Evolutionary conservation across 2,888 invertebrate species (phyloP).

Genomic region (Onchidella celtica): DNA sequence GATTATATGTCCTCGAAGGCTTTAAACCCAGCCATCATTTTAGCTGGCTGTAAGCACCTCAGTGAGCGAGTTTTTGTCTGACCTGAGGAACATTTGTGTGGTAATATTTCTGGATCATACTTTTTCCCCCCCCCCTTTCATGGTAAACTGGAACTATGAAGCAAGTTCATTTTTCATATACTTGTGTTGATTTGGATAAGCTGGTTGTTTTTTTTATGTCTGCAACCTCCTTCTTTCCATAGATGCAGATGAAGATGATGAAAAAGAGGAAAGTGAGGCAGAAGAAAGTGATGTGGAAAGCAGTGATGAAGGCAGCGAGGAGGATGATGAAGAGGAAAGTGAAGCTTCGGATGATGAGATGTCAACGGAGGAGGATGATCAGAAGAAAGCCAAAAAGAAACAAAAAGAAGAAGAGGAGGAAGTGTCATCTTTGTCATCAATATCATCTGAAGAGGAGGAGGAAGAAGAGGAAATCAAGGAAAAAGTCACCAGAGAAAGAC

Average conservation of each 20-base stretch:
- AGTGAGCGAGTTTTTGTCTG: too few relatives aligned
- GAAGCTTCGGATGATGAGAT: constrained; percentile 57
- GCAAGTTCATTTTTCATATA: too few relatives aligned
- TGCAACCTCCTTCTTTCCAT: neutral
- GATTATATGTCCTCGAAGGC: too few relatives aligned
- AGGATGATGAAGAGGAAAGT: constrained; percentile 56
- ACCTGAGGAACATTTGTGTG: too few relatives aligned
- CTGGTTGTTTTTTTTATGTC: too few relatives aligned
- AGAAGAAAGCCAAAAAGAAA: constrained; percentile 41
- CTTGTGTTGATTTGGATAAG: too few relatives aligned
- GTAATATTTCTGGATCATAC: too few relatives aligned
- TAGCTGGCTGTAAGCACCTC: too few relatives aligned
- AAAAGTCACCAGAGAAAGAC: neutral
- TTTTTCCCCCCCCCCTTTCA: too few relatives aligned
- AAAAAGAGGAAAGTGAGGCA: constrained; percentile 45
- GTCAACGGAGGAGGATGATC: constrained; percentile 50
- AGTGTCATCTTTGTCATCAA: constrained; percentile 34
- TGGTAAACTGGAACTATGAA: too few relatives aligned
- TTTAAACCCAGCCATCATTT: too few relatives aligned
- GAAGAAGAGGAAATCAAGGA: constrained; percentile 4
- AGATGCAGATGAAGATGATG: constrained; percentile 42
- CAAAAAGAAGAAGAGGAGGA: constrained; percentile 15
- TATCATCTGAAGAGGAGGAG: constrained; percentile 15
- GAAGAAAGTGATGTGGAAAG: constrained; percentile 56
- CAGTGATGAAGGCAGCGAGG: constrained; percentile 54